A percentile compares a stretch with the other conserved stretches of the same genome.
Conservation (phyloP, 2,113 vertebrate species). For the Nipponia nippon region DNA sequence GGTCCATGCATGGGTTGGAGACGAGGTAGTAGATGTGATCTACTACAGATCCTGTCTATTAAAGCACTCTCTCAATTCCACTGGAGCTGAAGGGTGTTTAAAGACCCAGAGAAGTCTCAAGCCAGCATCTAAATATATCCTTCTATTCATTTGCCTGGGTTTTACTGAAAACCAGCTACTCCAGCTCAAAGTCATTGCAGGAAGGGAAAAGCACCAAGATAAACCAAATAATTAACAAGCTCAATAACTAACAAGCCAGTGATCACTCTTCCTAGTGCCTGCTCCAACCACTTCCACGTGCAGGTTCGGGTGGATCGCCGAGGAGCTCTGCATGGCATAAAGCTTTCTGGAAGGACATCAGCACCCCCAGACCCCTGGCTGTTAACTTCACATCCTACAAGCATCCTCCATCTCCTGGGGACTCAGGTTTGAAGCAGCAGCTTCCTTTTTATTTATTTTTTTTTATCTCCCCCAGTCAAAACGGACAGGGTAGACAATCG, state of each 20-base stretch:
- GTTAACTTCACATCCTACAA: neutral
- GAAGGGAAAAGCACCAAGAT: neutral
- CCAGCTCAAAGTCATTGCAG: neutral
- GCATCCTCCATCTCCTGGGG: neutral
- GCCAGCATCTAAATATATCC: neutral
- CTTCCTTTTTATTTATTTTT: neutral
- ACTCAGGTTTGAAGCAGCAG: neutral
- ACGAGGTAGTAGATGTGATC: rapidly evolving
- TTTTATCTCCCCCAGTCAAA: neutral
- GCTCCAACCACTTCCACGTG: rapidly evolving
- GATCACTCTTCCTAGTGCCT: neutral
- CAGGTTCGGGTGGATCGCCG: neutral
- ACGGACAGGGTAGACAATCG: neutral
- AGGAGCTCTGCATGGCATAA: neutral
- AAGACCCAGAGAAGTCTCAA: neutral
- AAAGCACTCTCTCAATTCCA: neutral
- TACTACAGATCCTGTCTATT: neutral
- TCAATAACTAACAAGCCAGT: neutral
- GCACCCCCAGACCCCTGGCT: neutral
- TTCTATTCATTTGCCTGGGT: neutral
- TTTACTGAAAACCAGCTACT: neutral
- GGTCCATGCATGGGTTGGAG: rapidly evolving
- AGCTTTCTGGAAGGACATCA: neutral
- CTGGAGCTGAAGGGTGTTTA: neutral
- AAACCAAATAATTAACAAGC: neutral